A percentile compares a stretch with the other conserved stretches of the same genome.
Evolutionary conservation across 1,140 invertebrate species (phyloP).

Genomic region (Hyphantria cunea): DNA sequence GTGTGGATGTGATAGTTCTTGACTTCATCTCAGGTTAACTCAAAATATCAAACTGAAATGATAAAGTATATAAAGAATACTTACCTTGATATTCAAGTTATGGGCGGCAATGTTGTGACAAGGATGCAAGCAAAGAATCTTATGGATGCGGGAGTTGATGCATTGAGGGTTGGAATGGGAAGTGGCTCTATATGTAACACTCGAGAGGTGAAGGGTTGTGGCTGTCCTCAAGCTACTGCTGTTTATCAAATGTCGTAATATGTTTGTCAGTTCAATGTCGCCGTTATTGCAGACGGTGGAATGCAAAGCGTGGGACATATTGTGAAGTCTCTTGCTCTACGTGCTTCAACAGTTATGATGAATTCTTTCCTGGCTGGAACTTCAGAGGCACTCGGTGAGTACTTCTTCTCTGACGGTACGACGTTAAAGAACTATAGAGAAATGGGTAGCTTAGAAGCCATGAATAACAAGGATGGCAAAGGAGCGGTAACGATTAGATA

Average conservation of each 20-base stretch:
- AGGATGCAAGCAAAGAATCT: constrained; percentile 97
- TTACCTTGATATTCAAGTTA: constrained; percentile 95
- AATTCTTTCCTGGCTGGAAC: constrained; percentile 99
- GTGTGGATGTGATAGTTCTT: constrained; percentile 98
- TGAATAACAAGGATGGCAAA: constrained; percentile 95
- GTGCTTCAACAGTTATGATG: constrained; percentile 99
- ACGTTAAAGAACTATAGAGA: constrained; percentile 99
- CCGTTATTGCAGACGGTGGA: constrained; percentile 99
- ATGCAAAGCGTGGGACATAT: constrained; percentile 98
- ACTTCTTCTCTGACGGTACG: constrained; percentile 99
- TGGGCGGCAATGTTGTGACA: constrained; percentile 99
- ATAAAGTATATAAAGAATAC: constrained; percentile 95
- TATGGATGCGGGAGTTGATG: constrained; percentile 98
- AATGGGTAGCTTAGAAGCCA: constrained; percentile 99
- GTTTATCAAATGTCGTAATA: constrained; percentile 94
- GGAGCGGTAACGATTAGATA: constrained; percentile 92
- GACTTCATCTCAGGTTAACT: constrained; percentile 99
- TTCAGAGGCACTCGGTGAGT: constrained; percentile 98
- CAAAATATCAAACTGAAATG: constrained; percentile 97
- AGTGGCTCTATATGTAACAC: constrained; percentile 99
- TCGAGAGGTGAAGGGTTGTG: constrained; percentile 99
- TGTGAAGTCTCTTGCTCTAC: constrained; percentile 95
- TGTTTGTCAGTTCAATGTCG: constrained; percentile 93
- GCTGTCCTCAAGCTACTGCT: constrained; percentile 96
- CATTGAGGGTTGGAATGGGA: constrained; percentile 98